Base-by-base conservation (phyloP, 2,113 vertebrate genomes). In the Acrocephalus kingi region DNA sequence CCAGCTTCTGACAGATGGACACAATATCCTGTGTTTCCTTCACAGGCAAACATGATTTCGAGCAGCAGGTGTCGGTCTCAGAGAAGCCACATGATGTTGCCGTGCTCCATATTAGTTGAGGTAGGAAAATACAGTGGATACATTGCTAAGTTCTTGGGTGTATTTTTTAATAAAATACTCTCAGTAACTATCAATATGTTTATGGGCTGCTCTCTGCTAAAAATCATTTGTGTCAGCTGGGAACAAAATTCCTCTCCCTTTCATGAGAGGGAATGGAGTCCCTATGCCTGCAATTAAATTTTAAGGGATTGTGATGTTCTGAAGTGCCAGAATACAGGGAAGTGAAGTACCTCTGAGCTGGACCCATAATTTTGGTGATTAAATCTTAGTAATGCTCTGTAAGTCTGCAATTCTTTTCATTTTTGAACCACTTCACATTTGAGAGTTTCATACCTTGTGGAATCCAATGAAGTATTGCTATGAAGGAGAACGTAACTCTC, bases 31-130 rank as follows among this genome's bases (percentile, higher is more conserved):
- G 64, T 76, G 2, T 49, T 71, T 76, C 56, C 24, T 93, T 84
- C 68, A 46, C 90, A 98, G 98, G 92, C 84, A 81, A 96, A 76
- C 22, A 94, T 96, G 97, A 90, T 97, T 95, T 95, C 94, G 6
- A 90, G 68, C 82, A 80, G 58, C 48, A 94, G 87, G 45, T 9
- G 0, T 39, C 94, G 76, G 61, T 84, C 92, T 82, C 92, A 61
- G 52, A 97, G 89, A 95, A 98, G 90, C 86, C 63, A 77, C 68
- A 43, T 78, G 30, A 78, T 82, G 23, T 88, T 97, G 28, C 97
- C 94, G 21, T 97, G 96, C 84, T 98, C 98, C 84, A 2, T 98
- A n/a, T 94, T 98, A 92, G 86, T 96, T 39, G 98, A 99, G 98
- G 98, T 99, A 98, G 98, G 98, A 91, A 94, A 80, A 91, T 30